These are phyloP conservation scores for Xylota sylvarum DNA, from an alignment of 2,888 invertebrate genomes.

Conservation along the genomic window DNA sequence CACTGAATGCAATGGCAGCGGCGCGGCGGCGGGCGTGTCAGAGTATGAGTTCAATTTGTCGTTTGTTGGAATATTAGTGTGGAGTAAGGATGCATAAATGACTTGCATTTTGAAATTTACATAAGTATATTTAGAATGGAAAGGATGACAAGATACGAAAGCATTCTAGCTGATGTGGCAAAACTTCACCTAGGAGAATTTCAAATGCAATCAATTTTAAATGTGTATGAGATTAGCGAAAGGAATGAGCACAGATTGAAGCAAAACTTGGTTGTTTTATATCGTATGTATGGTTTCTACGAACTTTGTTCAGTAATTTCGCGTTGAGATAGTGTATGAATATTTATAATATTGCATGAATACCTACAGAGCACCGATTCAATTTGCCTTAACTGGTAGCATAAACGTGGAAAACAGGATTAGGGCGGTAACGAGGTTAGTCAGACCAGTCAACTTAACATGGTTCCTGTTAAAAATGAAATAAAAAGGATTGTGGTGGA, in stretches of 20 bases:
- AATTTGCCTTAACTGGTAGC: too few species aligned
- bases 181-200: neutral
- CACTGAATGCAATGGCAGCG: neutral
- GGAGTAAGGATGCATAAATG: neutral
- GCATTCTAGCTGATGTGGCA: neutral
- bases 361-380: too few species aligned
- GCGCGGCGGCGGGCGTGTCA: too few species aligned
- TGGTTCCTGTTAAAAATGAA: too few species aligned
- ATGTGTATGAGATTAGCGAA: neutral
- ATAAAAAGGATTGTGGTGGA: too few species aligned
- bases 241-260: neutral
- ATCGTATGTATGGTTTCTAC: too few species aligned
- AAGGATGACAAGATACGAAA: neutral
- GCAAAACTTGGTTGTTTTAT: neutral
- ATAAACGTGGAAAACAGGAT: too few species aligned
- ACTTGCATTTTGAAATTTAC: slow-evolving; percentile 1
- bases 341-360: too few species aligned
- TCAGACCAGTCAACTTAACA: too few species aligned
- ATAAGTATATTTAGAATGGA: neutral
- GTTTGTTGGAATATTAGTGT: neutral
- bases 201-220: neutral
- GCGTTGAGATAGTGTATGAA: too few species aligned
- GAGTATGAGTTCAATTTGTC: neutral
- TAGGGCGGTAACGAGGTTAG: too few species aligned
- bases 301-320: too few species aligned